Evolutionary conservation across 2,113 vertebrate genomes (phyloP).

Genomic region (Danionella cerebrum): DNA sequence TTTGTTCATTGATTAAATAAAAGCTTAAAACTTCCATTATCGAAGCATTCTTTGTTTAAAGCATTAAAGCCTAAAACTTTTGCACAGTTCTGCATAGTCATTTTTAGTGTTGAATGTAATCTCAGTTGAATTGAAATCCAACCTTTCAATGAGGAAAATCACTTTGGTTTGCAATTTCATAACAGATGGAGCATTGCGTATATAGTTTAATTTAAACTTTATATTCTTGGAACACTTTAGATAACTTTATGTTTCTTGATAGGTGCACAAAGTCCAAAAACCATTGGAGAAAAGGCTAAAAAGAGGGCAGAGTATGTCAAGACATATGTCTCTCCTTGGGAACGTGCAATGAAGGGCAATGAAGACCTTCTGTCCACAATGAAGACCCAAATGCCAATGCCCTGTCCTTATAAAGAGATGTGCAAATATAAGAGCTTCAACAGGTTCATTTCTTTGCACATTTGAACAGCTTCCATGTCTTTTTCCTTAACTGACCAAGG

Average conservation of each 20-base stretch:
- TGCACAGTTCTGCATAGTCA: too few species aligned
- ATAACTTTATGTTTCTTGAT: background rate
- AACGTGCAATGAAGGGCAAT: constrained; percentile 89
- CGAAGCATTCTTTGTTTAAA: too few species aligned
- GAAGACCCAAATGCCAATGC: constrained; percentile 69
- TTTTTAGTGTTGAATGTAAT: too few species aligned
- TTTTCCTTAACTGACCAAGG: constrained; percentile 9
- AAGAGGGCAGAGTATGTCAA: constrained; percentile 66
- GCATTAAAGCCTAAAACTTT: too few species aligned
- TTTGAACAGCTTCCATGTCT: background rate
- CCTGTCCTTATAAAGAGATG: constrained; percentile 60
- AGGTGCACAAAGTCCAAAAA: constrained; percentile 22
- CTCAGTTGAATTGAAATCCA: too few species aligned
- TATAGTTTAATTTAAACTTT: too few species aligned
- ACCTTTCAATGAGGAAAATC: too few species aligned
- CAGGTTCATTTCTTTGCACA: constrained; percentile 62
- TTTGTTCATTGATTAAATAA: too few species aligned
- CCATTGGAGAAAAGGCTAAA: constrained; percentile 32
- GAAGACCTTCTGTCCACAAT: constrained; percentile 75
- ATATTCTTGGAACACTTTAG: too few species aligned
- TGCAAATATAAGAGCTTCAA: constrained; percentile 86
- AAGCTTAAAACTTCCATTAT: too few species aligned
- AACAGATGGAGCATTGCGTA: too few species aligned
- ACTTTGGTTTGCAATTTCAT: too few species aligned
- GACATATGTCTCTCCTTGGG: constrained; percentile 91